Base-by-base conservation (phyloP, 35 echinoderm and acorn worm genomes). In the Anneissia japonica region DNA sequence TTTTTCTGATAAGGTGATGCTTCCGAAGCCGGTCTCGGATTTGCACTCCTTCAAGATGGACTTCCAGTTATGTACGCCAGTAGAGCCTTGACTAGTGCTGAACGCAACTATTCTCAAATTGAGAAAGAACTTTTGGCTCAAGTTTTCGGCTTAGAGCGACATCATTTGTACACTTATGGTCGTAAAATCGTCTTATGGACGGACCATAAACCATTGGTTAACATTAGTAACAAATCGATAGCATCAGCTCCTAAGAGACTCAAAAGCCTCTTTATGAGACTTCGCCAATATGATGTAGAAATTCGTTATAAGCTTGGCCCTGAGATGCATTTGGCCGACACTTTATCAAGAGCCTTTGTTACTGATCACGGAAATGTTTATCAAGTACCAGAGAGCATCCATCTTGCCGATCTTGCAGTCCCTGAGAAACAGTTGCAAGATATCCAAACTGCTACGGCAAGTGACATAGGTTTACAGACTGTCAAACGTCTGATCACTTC, bases 171-270 rank as follows among this genome's bases (percentile, higher is more conserved):
- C 39, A 86, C 79, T 46, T 95, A 89, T 74, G 93, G 89, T 35
- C 38, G 76, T 0, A 84, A 37, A 23, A 81, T 95, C 12, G 46
- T 77, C 13, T 35, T 92, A 51, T 85, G 82, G 90, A 89, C 86
- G 14, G 93, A 95, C 45, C 89, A 95, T 40, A 95, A 95, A 38
- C 93, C 93, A 19, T 55, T 92, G 5, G 90, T 91, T 9, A 38
- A 79, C 21, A 95, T 92, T 12, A 64, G 31, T 12, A 79, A 51
- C 13, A 95, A 95, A 76, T 86, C 89, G 30, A 33, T 95, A 34
- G 72, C 46, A 13, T 38, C 81, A 75, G 93, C 90, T 37, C 90
- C 89, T 0, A 92, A 92, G 38, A 87, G 87, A 7, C 87, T 97
- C 0, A 83, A 92, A 51, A 19, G 82, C 46, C 82, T 85, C 29